phyloP scores from a whole-genome alignment of 2,888 invertebrate species.

The Halocaridina rubra region DNA sequence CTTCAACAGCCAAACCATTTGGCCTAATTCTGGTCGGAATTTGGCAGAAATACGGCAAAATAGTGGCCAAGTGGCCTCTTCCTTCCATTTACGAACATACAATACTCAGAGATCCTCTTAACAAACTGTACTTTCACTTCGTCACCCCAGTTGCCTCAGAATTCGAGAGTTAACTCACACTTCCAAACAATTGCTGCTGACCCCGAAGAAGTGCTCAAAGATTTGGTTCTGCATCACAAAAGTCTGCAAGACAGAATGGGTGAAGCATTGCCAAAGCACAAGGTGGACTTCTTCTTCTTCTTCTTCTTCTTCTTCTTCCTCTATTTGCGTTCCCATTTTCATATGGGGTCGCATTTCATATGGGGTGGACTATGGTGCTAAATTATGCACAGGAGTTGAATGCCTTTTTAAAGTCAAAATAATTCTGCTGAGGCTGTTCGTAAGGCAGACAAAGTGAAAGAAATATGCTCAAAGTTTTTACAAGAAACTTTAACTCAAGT shows the following conservation, averaged over 20 bases:
- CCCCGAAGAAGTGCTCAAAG: conserved; percentile 17
- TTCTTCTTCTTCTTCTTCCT: too few relatives aligned
- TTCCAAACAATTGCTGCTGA: conserved; percentile 27
- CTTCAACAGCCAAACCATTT: too few relatives aligned
- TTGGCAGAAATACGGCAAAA: too few relatives aligned
- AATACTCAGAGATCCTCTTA: not conserved
- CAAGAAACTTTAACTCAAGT: not conserved
- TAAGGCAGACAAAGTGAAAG: not conserved
- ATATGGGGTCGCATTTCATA: too few relatives aligned
- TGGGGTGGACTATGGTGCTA: conserved; percentile 13
- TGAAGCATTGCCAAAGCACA: not conserved
- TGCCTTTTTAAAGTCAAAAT: not conserved
- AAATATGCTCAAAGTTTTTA: conserved; percentile 8
- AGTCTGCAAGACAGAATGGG: not conserved
- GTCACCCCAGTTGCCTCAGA: conserved; percentile 6
- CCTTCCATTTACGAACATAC: too few relatives aligned
- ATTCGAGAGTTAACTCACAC: conserved; percentile 19
- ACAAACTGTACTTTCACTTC: conserved; percentile 25
- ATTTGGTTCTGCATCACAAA: conserved; percentile 29
- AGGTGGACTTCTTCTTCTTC: too few relatives aligned
- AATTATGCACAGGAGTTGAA: conserved; percentile 1
- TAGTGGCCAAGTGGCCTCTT: too few relatives aligned
- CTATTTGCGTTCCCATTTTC: too few relatives aligned
- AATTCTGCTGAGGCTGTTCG: not conserved
- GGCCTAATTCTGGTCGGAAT: too few relatives aligned